Percentiles rank a stretch among this genome's conserved stretches.
phyloP scores from a whole-genome alignment of 2,888 invertebrate species.

The Chromoteleia sp. region DNA sequence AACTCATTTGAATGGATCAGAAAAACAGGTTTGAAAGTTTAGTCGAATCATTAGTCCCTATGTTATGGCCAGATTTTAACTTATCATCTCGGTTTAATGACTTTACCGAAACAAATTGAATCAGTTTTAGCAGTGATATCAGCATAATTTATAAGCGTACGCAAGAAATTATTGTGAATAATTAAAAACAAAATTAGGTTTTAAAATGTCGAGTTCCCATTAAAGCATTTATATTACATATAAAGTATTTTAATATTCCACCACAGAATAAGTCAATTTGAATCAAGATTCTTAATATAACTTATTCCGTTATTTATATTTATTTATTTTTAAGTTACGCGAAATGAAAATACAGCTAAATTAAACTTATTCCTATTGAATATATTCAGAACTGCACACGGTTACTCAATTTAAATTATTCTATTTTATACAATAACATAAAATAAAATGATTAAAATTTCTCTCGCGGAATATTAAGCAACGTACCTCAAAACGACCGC shows the following conservation, averaged over 20 bases:
- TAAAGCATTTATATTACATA: no score
- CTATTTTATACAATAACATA: background rate
- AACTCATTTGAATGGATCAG: conserved; percentile 4
- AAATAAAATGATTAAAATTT: background rate
- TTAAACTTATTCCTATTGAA: no score
- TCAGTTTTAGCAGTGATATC: conserved; percentile 13
- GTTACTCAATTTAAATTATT: conserved; percentile 1
- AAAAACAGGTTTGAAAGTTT: conserved; percentile 21
- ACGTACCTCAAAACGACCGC: conserved; percentile 2
- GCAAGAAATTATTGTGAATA: no score
- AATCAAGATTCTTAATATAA: no score
- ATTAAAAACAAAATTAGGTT: no score
- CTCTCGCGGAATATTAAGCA: background rate
- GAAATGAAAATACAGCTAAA: no score
- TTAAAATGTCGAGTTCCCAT: no score
- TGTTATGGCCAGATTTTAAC: conserved; percentile 10
- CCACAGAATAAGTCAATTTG: no score
- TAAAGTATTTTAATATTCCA: no score
- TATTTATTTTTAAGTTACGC: no score
- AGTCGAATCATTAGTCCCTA: conserved; percentile 13
- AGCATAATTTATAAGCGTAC: conserved; percentile 9
- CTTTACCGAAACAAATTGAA: conserved; percentile 24
- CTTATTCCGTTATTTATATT: no score
- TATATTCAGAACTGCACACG: no score
- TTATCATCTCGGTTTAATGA: conserved; percentile 27